phyloP scores from a whole-genome alignment of 2,888 invertebrate genomes.

The Aphodius granarius region DNA sequence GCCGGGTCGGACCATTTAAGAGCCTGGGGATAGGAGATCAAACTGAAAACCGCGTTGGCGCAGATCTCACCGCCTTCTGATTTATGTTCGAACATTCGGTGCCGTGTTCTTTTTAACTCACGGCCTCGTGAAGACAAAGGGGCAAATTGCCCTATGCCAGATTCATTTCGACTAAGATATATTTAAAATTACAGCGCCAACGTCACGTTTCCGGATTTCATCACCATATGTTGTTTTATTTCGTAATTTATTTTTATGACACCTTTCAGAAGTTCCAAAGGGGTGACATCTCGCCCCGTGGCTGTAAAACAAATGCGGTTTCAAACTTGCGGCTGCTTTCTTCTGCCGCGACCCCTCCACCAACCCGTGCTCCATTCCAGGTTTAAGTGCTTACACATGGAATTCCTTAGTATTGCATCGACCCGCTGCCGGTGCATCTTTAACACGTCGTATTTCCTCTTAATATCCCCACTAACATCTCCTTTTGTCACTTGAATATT shows the following conservation, averaged over 20 bases:
- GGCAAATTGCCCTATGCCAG: constrained; percentile 40
- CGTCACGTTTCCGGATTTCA: background rate
- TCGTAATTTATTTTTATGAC: background rate
- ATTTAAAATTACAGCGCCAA: constrained; percentile 10
- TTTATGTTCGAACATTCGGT: constrained; percentile 43
- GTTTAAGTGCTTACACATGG: background rate
- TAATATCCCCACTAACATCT: background rate
- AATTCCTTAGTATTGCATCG: background rate
- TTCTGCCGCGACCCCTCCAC: background rate
- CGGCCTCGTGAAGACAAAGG: constrained; percentile 37
- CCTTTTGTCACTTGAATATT: background rate
- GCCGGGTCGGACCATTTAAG: background rate
- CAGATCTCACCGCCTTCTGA: constrained; percentile 38
- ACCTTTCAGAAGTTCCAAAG: background rate
- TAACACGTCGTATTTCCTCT: background rate
- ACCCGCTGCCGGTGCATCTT: background rate
- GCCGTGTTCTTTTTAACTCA: constrained; percentile 41
- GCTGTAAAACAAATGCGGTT: background rate
- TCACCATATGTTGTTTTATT: background rate
- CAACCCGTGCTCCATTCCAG: background rate
- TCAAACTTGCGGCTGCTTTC: background rate
- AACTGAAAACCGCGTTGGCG: constrained; percentile 21
- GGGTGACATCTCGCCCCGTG: background rate
- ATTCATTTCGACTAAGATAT: constrained; percentile 19
- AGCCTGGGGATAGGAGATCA: too few species aligned